phyloP scores from a whole-genome alignment of 2,113 vertebrate genomes.

The Mugil cephalus region DNA sequence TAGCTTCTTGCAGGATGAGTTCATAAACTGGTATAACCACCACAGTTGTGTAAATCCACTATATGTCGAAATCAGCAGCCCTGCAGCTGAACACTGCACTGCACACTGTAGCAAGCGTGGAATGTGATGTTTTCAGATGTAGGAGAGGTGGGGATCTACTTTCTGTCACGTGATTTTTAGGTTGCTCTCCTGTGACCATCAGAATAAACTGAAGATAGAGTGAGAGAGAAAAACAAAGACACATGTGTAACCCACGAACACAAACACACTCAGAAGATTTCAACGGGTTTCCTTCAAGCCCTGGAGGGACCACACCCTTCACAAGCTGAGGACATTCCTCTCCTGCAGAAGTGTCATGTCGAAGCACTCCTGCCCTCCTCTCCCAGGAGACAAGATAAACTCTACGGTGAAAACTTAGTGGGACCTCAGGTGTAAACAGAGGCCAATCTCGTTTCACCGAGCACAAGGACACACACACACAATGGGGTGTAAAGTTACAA shows the following conservation, averaged over 20 bases:
- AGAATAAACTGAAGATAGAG: neutral
- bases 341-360: slow-evolving; percentile 49
- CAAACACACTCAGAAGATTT: neutral
- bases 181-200: too few relatives aligned
- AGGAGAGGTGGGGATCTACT: too few relatives aligned
- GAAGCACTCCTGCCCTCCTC: slow-evolving; percentile 15
- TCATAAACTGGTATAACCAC: neutral
- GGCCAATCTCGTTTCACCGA: slow-evolving; percentile 40
- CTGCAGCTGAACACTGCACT: neutral
- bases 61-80: slow-evolving; percentile 18
- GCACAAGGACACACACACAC: slow-evolving; percentile 39
- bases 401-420: slow-evolving; percentile 48
- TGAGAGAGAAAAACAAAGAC: slow-evolving; percentile 8
- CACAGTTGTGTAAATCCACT: slow-evolving; percentile 2
- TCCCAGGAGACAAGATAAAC: slow-evolving; percentile 30
- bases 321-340: slow-evolving; percentile 56
- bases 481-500: slow-evolving; percentile 72
- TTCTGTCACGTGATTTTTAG: too few relatives aligned
- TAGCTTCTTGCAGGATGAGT: neutral
- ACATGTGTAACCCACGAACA: slow-evolving; percentile 4
- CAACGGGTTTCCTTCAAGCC: slow-evolving; percentile 1
- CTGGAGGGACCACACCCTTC: slow-evolving; percentile 67
- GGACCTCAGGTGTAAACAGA: slow-evolving; percentile 68
- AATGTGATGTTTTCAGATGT: neutral
- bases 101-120: neutral